Evolutionary conservation across 2,888 invertebrate species (phyloP).

Genomic region (Melanostoma mellinum): DNA sequence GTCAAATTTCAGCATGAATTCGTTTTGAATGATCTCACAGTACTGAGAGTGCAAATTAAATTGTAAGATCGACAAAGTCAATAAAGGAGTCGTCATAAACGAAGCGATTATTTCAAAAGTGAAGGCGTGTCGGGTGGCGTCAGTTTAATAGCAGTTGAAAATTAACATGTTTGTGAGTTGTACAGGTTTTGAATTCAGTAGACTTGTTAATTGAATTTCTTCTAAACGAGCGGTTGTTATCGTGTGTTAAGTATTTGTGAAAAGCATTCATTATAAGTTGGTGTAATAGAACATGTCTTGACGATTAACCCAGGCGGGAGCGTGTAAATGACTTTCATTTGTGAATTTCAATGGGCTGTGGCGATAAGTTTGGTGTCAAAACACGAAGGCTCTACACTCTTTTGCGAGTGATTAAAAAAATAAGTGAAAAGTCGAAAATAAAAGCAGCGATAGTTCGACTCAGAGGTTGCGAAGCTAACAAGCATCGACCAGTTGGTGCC

Average conservation of each 20-base stretch:
- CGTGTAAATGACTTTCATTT: no score
- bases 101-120: conserved; percentile 23
- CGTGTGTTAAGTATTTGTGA: conserved; percentile 26
- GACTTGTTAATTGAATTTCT: conserved; percentile 46
- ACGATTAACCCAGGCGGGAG: no score
- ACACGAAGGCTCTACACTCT: no score
- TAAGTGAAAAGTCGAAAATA: no score
- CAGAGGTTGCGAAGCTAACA: no score
- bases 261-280: background rate
- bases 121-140: conserved; percentile 4
- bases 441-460: no score
- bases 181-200: conserved; percentile 46
- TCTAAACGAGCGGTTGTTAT: conserved; percentile 27
- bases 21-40: conserved; percentile 25
- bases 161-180: conserved; percentile 59
- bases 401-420: no score
- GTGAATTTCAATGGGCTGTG: no score
- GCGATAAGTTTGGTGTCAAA: no score
- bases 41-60: conserved; percentile 34
- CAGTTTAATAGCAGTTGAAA: conserved; percentile 29
- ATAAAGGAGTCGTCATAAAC: conserved; percentile 43
- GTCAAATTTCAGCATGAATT: conserved; percentile 53
- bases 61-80: conserved; percentile 56
- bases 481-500: no score
- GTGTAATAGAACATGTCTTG: no score